Evolutionary conservation across 2,797 vertebrate species (phyloP).

Genomic region (Potorous gilbertii): DNA sequence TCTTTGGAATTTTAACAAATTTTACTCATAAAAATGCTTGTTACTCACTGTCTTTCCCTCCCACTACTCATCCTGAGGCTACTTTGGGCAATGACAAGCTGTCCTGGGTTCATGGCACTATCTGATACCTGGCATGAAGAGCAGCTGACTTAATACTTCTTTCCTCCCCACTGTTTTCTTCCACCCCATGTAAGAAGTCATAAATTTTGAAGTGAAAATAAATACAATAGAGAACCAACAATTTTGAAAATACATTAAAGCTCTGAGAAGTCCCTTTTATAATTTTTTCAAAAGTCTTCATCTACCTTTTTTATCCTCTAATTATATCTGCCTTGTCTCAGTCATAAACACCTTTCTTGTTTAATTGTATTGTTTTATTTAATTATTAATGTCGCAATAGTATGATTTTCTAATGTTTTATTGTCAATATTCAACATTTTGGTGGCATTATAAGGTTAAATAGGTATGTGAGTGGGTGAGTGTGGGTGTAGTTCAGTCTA

Average conservation of each 20-base stretch:
- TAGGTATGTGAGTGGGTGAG: background rate
- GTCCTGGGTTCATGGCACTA: background rate
- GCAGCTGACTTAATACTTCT: background rate
- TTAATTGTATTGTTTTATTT: background rate
- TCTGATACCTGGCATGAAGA: background rate
- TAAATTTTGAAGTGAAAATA: background rate
- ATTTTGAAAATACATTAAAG: background rate
- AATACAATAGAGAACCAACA: background rate
- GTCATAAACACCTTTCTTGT: background rate
- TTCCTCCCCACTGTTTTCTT: background rate
- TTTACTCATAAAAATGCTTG: background rate
- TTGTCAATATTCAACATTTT: background rate
- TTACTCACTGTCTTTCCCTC: background rate
- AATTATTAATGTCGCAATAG: background rate
- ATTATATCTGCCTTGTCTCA: background rate
- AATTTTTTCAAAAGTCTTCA: background rate
- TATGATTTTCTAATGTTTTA: background rate
- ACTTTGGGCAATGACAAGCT: background rate
- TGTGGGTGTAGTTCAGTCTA: background rate
- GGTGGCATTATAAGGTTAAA: background rate
- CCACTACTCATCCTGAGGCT: background rate
- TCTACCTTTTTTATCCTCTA: background rate
- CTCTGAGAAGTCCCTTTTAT: background rate
- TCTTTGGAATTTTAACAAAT: background rate
- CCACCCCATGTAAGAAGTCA: background rate